phyloP scores from a whole-genome alignment of 2,888 invertebrate genomes.

The Hylaea fasciaria region DNA sequence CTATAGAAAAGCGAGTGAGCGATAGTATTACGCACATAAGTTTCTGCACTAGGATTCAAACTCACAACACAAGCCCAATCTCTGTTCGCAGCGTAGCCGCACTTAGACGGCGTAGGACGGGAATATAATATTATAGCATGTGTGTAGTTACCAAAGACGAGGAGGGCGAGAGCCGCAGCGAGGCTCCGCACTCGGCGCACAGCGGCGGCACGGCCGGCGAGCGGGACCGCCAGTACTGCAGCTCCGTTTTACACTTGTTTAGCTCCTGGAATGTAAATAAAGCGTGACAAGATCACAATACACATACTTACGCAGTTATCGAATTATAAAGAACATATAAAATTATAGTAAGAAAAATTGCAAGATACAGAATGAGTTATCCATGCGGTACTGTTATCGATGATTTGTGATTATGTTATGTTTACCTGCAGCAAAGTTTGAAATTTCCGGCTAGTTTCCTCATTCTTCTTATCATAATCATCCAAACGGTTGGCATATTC shows the following conservation, averaged over 20 bases:
- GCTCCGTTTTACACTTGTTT: slow-evolving; percentile 95
- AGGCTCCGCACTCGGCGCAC: slow-evolving; percentile 89
- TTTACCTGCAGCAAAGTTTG: slow-evolving; percentile 92
- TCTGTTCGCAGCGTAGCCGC: too few species aligned
- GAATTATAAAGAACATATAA: too few species aligned
- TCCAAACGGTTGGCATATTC: slow-evolving; percentile 94
- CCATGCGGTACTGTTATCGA: too few species aligned
- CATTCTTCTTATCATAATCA: slow-evolving; percentile 95
- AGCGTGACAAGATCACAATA: too few species aligned
- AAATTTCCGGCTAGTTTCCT: slow-evolving; percentile 95
- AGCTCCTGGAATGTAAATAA: slow-evolving; percentile 86
- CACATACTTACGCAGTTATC: too few species aligned
- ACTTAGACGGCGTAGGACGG: background rate
- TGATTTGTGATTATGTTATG: background rate
- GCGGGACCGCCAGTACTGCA: slow-evolving; percentile 96
- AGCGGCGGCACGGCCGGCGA: slow-evolving; percentile 90
- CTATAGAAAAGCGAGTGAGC: too few species aligned
- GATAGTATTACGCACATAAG: too few species aligned
- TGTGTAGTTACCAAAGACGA: background rate
- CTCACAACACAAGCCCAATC: too few species aligned
- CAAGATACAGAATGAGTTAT: too few species aligned
- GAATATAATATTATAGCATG: background rate
- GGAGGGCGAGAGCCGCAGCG: slow-evolving; percentile 53
- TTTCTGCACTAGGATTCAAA: too few species aligned
- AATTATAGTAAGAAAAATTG: too few species aligned